Conservation (phyloP, 2,113 vertebrate genomes). For the Turdus rufiventris region DNA sequence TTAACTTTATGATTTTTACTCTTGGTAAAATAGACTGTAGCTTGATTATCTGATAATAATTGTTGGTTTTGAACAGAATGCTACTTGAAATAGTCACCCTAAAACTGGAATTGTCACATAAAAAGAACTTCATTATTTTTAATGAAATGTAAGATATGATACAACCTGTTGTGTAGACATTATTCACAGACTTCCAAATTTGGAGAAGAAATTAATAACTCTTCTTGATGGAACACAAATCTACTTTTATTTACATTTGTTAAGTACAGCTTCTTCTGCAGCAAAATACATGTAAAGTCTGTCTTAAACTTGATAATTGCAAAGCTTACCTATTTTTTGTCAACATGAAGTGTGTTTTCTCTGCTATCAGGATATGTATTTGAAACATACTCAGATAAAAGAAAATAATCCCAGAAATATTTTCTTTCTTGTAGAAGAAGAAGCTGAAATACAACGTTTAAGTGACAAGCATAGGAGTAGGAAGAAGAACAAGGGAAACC, state of each 20-base stretch:
- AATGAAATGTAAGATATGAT: not conserved
- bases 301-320: not conserved
- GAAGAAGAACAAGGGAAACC: not conserved
- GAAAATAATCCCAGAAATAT: not conserved
- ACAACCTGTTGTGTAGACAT: not conserved
- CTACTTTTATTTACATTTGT: not conserved
- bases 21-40: not conserved
- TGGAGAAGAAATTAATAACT: not conserved
- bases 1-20: not conserved
- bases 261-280: not conserved
- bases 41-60: not conserved
- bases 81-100: not conserved
- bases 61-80: not conserved
- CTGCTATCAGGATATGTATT: not conserved
- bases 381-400: not conserved
- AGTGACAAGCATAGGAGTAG: not conserved
- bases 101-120: not conserved
- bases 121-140: not conserved
- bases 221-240: not conserved
- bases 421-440: not conserved
- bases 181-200: not conserved
- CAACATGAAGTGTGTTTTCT: not conserved
- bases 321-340: not conserved
- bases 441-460: not conserved
- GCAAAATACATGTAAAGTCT: not conserved